Percentiles rank a stretch among this genome's conserved stretches.
Evolutionary conservation across 1,140 invertebrate genomes (phyloP).

Genomic region (Drosophila varians): DNA sequence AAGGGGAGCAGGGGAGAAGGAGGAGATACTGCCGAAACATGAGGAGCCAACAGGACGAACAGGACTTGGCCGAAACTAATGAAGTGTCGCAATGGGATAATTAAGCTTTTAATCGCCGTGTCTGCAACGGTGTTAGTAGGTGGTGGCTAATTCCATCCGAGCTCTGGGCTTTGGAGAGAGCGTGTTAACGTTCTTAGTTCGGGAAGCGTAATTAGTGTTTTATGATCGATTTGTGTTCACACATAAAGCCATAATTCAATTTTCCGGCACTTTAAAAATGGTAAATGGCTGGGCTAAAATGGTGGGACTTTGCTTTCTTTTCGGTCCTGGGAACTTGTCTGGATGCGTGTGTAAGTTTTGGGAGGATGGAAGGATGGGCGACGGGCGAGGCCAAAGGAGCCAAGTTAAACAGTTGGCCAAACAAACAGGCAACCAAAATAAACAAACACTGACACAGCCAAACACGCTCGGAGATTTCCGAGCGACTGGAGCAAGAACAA

Average conservation of each 20-base stretch:
- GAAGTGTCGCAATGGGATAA: conserved; percentile 81
- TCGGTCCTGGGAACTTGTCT: conserved; percentile 2
- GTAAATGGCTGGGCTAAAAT: not conserved
- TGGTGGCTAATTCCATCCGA: conserved; percentile 19
- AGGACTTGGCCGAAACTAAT: conserved; percentile 72
- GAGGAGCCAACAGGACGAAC: conserved; percentile 30
- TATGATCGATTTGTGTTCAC: conserved; percentile 77
- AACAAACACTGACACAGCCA: conserved; percentile 54
- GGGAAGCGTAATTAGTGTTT: conserved; percentile 73
- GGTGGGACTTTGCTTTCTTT: not conserved
- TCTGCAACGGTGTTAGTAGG: conserved; percentile 40
- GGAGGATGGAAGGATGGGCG: not conserved
- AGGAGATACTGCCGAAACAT: conserved; percentile 9
- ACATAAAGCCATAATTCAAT: conserved; percentile 75
- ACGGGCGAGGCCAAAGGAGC: conserved; percentile 23
- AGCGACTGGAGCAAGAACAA: conserved; percentile 42
- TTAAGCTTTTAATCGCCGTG: conserved; percentile 77
- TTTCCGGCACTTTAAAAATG: conserved; percentile 57
- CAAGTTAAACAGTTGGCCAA: conserved; percentile 73
- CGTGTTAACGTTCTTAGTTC: conserved; percentile 62
- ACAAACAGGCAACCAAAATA: conserved; percentile 55
- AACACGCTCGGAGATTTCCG: conserved; percentile 28
- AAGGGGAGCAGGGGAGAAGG: not conserved
- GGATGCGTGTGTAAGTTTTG: conserved; percentile 57
- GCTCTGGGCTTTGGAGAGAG: conserved; percentile 15